Evolutionary conservation across 2,113 vertebrate species (phyloP).

Genomic region (Planiliza haematocheilus): DNA sequence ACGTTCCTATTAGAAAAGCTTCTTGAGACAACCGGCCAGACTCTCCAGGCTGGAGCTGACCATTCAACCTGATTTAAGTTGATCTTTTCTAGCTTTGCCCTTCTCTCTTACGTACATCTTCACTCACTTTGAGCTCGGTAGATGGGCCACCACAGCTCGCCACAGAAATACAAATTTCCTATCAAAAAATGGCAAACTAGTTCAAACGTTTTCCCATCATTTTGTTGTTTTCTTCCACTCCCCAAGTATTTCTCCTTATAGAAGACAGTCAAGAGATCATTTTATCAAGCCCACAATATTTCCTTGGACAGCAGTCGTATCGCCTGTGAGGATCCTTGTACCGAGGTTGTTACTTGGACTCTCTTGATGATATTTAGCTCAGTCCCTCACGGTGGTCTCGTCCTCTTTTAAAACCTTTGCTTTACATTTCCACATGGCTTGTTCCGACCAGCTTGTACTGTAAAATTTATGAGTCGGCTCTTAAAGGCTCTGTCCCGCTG

Average conservation of each 20-base stretch:
- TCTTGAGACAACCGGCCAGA: conserved; percentile 28
- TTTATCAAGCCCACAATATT: neutral
- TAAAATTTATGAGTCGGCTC: conserved; percentile 83
- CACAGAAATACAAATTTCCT: conserved; percentile 42
- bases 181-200: no score
- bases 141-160: conserved; percentile 20
- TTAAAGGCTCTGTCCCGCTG: conserved; percentile 70
- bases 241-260: neutral
- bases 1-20: conserved; percentile 42
- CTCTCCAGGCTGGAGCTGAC: conserved; percentile 55
- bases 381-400: conserved; percentile 34
- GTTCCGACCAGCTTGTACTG: conserved; percentile 63
- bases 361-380: conserved; percentile 62
- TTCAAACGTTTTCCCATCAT: conserved; percentile 2
- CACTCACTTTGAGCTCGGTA: conserved; percentile 17
- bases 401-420: conserved; percentile 52
- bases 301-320: conserved; percentile 1
- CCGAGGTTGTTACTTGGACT: conserved; percentile 6
- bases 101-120: conserved; percentile 20
- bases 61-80: conserved; percentile 40
- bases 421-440: conserved; percentile 77
- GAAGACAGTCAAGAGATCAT: neutral
- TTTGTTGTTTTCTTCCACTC: no score
- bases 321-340: conserved; percentile 21
- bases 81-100: conserved; percentile 24